Evolutionary conservation across 1,140 invertebrate species (phyloP).

Genomic region (Aphaenogaster rudis): DNA sequence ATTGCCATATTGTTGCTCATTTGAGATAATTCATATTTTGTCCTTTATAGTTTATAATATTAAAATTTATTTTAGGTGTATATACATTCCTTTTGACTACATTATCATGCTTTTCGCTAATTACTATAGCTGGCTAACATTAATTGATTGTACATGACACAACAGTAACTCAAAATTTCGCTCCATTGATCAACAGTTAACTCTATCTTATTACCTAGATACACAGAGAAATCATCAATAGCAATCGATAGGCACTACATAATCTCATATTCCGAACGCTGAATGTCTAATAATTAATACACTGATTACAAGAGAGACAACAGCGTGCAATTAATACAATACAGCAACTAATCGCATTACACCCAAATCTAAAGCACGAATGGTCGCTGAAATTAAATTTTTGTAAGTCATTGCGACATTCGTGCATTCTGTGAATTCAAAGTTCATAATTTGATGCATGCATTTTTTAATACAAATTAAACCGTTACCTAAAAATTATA

Average conservation of each 20-base stretch:
- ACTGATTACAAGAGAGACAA: conserved; percentile 62
- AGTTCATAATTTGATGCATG: not conserved
- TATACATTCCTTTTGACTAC: not conserved
- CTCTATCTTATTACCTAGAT: conserved; percentile 48
- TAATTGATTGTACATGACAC: conserved; percentile 1
- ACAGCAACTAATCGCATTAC: conserved; percentile 26
- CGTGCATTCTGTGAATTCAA: not conserved
- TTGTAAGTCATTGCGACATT: conserved; percentile 10
- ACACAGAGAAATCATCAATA: conserved; percentile 27
- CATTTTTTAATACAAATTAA: conserved; percentile 30
- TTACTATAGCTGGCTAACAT: not conserved
- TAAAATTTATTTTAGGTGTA: not conserved
- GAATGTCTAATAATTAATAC: conserved; percentile 66
- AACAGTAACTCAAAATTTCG: conserved; percentile 17
- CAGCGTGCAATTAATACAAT: conserved; percentile 47
- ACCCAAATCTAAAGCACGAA: conserved; percentile 22
- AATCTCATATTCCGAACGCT: conserved; percentile 59
- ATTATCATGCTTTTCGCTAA: not conserved
- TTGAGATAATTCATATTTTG: not conserved
- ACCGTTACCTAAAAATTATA: not conserved
- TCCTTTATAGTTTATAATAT: not conserved
- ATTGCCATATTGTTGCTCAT: not conserved
- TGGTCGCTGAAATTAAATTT: conserved; percentile 27
- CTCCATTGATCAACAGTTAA: conserved; percentile 16
- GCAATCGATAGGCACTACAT: conserved; percentile 49